Conservation (phyloP, 2,888 invertebrate genomes). For the Agrilus cyanescens region DNA sequence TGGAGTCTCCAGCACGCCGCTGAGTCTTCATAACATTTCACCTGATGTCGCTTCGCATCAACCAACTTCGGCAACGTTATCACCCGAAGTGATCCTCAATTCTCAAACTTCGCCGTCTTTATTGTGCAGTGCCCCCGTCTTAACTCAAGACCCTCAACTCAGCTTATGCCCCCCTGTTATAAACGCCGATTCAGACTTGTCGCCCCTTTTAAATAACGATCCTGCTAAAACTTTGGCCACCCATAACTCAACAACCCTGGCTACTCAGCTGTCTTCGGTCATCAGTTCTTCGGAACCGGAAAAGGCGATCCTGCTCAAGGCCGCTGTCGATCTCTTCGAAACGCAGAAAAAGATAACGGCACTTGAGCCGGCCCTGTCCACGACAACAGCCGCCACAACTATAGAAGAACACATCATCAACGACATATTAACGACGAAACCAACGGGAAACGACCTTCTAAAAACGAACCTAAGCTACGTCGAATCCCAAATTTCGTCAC, state of each 20-base stretch:
- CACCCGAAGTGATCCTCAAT: constrained; percentile 49
- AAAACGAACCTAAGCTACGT: neutral
- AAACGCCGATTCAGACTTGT: constrained; percentile 4
- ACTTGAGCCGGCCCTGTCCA: constrained; percentile 19
- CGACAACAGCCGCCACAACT: constrained; percentile 27
- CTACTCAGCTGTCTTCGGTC: constrained; percentile 28
- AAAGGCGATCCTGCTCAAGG: constrained; percentile 65
- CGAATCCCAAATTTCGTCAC: no score
- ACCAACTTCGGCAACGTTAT: constrained; percentile 33
- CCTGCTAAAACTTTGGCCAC: constrained; percentile 16
- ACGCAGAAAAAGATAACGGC: constrained; percentile 48
- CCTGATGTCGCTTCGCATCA: constrained; percentile 33
- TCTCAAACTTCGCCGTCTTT: constrained; percentile 49
- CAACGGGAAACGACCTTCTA: constrained; percentile 10
- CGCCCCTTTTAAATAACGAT: constrained; percentile 2
- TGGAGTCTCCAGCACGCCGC: constrained; percentile 20
- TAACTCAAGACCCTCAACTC: constrained; percentile 22
- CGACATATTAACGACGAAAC: constrained; percentile 19
- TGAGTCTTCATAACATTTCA: constrained; percentile 21
- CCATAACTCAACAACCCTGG: constrained; percentile 14
- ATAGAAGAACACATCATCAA: constrained; percentile 34
- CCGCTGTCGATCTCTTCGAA: constrained; percentile 58
- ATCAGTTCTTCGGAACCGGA: constrained; percentile 50
- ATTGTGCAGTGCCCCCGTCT: constrained; percentile 35
- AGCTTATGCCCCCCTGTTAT: constrained; percentile 24